These are phyloP conservation scores for Alitta virens DNA, from an alignment of 2,888 invertebrate genomes.

Conservation along the genomic window DNA sequence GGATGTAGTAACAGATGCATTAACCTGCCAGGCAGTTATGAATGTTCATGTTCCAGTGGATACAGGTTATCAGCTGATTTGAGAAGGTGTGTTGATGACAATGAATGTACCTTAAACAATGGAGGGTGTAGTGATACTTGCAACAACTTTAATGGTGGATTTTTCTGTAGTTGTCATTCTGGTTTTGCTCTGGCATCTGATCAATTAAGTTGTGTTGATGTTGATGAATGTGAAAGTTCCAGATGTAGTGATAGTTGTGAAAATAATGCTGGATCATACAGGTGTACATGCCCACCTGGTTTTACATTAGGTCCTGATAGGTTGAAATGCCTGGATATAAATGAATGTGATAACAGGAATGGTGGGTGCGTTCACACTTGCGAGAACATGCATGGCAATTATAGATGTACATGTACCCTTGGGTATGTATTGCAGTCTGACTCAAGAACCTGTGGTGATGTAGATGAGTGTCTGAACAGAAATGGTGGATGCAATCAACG, in stretches of 20 bases:
- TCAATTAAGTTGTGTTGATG: neutral
- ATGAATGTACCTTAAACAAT: constrained; percentile 69
- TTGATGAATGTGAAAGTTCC: constrained; percentile 50
- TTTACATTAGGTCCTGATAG: constrained; percentile 68
- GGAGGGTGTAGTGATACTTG: constrained; percentile 72
- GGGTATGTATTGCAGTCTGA: neutral
- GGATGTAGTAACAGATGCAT: constrained; percentile 70
- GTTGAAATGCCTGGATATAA: neutral
- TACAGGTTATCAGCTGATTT: constrained; percentile 1
- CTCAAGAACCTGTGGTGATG: neutral
- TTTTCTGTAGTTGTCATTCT: constrained; percentile 59
- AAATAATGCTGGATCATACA: constrained; percentile 72
- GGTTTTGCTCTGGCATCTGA: constrained; percentile 3
- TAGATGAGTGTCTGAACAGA: neutral
- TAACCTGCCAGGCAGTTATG: constrained; percentile 72
- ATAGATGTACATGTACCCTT: neutral
- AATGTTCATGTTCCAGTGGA: constrained; percentile 51
- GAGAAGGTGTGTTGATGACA: constrained; percentile 63
- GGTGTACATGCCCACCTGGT: constrained; percentile 65
- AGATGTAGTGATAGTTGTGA: constrained; percentile 70
- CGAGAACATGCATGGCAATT: neutral
- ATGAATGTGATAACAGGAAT: neutral
- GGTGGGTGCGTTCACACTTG: neutral
- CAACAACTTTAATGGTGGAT: constrained; percentile 70
- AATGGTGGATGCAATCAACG: neutral